Evolutionary conservation across 2,113 vertebrate species (phyloP), one percentile per base, ranked within the genome.

Genomic region (Oreochromis aureus): DNA sequence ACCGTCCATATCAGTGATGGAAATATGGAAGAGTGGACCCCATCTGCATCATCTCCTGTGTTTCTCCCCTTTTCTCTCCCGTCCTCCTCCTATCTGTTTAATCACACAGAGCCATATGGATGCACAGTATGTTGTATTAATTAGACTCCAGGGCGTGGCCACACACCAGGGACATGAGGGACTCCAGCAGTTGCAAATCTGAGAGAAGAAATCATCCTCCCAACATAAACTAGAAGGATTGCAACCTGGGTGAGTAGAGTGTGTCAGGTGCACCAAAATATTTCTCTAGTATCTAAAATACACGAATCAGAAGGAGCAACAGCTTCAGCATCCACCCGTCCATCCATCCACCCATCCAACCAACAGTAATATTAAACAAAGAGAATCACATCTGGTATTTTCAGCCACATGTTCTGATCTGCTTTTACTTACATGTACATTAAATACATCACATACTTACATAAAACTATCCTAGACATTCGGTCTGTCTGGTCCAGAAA

Each of bases 81-180:
- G 13, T 81, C 73, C 79, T 32, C 63, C 19, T 83, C 56, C 90
- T 86, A 48, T 89, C 84, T 85, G 88, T 90, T 87, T 87, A 92
- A 92, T 95, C 91, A 94, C 87, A 93, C 87, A 78, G 79, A 93
- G 91, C 91, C 95, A 96, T 96, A 95, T 93, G 92, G 93, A 92
- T 87, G 87, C 95, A 91, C 94, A 93, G 91, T 92, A 91, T 92
- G 94, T 92, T 91, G 89, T 94, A 93, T 94, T 95, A 95, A 95
- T 96, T 94, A 96, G 83, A 93, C 93, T 93, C 93, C 90, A 90
- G 90, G 90, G 94, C 79, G 84, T 89, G 84, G 90, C 76, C 76
- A 88, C 89, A 89, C 87, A 88, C 81, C 2, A 27, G 86, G 85
- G 86, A 91, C 90, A 32, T 15, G 56, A 90, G 83, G 30, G 86